Evolutionary conservation across 2,113 vertebrate species (phyloP), one percentile per base, ranked within the genome.

Genomic region (Campylomormyrus numenius): DNA sequence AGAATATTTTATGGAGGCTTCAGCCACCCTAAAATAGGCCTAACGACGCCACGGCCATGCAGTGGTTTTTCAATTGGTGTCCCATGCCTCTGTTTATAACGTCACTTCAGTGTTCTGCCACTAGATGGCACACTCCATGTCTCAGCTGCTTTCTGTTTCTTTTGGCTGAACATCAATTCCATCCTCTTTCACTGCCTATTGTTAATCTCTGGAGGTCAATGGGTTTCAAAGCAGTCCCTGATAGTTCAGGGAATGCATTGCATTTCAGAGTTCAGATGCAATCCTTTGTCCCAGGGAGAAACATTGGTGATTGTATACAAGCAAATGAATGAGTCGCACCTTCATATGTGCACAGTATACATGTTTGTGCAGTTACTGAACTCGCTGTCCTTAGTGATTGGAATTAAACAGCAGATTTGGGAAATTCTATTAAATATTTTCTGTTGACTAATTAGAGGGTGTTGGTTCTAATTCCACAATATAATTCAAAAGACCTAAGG

Each of bases 111-210:
- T 58, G 3, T 52, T 0, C 90, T 80, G 31, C 91, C 94, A 94
- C 91, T 88, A 94, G 94, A 86, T 92, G 93, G 94, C 0, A 91
- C 89, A 90, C 91, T 84, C 80, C 42, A 49, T 49, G 62, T 58
- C 50, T 88, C 11, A n/a, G 17, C 8, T 24, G 45, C 35, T 48
- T 85, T 46, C 24, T 48, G 21, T 17, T 39, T 56, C 35, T 53
- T 53, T 19, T 11, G 9, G 49, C 15, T 15, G 27, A 39, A n/a
- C 27, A 5, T 52, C 48, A 87, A 2, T 48, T 53, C 85, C 2
- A 15, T 48, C 45, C 84, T 31, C n/a, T 70, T 27, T 31, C n/a
- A 1, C 45, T 86, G 45, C 49, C 3, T 86, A 6, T 48, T 77
- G 35, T 80, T 80, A 42, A 80, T 39, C 31, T 49, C 8, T 27